These are phyloP conservation scores for Conopomorpha cramerella DNA, from an alignment of 1,140 invertebrate genomes.

Conservation along the genomic window DNA sequence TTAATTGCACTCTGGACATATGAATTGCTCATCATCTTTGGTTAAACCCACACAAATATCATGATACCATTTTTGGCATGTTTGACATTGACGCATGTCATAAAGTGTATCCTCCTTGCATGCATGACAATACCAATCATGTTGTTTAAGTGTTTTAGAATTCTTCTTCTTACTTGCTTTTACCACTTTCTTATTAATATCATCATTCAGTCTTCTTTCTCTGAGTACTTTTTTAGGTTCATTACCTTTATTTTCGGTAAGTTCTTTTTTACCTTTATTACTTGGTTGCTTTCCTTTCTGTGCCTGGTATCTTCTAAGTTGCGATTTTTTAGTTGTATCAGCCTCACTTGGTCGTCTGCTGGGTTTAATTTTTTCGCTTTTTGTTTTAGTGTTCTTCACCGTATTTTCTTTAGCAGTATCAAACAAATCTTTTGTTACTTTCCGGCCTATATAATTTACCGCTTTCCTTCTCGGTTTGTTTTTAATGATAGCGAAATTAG, in stretches of 20 bases:
- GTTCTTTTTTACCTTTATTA: not conserved
- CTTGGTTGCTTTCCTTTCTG: too few relatives aligned
- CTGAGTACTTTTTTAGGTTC: conserved; percentile 5
- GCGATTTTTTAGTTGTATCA: too few relatives aligned
- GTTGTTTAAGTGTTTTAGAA: conserved; percentile 2
- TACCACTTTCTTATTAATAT: not conserved
- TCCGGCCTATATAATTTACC: conserved; percentile 14
- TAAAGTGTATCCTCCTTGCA: conserved; percentile 7
- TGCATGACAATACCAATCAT: conserved; percentile 10
- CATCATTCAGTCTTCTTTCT: conserved; percentile 6
- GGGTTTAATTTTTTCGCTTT: conserved; percentile 4
- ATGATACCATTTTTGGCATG: conserved; percentile 12
- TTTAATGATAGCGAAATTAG: conserved; percentile 9
- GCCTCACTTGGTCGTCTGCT: too few relatives aligned
- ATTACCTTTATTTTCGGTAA: conserved; percentile 3
- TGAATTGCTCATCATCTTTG: conserved; percentile 9
- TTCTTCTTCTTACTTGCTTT: not conserved
- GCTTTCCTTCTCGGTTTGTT: conserved; percentile 14
- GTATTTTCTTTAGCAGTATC: conserved; percentile 8
- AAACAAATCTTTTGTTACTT: conserved; percentile 18
- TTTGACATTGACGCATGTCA: conserved; percentile 8
- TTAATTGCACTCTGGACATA: conserved; percentile 8
- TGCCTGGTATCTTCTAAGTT: too few relatives aligned
- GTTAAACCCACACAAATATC: conserved; percentile 11
- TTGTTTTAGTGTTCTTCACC: conserved; percentile 4